phyloP scores from a whole-genome alignment of 53 echinoderm and acorn worm species.

The Echinometra lucunter region DNA sequence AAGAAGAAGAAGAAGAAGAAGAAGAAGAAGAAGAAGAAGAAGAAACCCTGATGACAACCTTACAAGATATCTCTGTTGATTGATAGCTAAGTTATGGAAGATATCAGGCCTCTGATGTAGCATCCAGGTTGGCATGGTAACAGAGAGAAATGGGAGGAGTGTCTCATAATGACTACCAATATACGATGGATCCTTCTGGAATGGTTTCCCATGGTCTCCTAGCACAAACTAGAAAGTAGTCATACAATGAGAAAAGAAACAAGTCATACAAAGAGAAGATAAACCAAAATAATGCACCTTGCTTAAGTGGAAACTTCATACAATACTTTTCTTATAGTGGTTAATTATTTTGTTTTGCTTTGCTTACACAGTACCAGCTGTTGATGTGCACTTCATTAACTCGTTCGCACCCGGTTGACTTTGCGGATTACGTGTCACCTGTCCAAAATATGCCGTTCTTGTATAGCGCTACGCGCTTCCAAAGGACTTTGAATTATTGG shows the following conservation, averaged over 20 bases:
- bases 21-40: too few species aligned
- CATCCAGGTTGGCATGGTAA: constrained; percentile 90
- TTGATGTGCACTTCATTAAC: too few species aligned
- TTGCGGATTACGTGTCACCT: too few species aligned
- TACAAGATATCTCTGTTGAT: constrained; percentile 96
- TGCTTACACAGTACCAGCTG: too few species aligned
- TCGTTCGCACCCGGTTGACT: too few species aligned
- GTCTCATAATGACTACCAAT: constrained; percentile 96
- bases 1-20: too few species aligned
- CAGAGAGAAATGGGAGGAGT: constrained; percentile 90
- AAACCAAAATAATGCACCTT: not conserved
- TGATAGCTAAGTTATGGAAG: constrained; percentile 80
- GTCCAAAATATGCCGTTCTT: too few species aligned
- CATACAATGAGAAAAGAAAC: not conserved
- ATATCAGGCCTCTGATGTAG: constrained; percentile 80
- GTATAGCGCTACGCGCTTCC: too few species aligned
- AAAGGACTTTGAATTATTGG: too few species aligned
- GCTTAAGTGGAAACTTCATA: too few species aligned
- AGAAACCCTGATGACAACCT: not conserved
- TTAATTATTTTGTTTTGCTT: too few species aligned
- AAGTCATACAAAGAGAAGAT: not conserved
- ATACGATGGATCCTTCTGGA: constrained; percentile 80
- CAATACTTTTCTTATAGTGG: too few species aligned
- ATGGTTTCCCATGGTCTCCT: constrained; percentile 98
- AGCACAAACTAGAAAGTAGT: constrained; percentile 76